These are phyloP conservation scores for Propithecus perrieri DNA, from an alignment of 2,797 vertebrate genomes.

Conservation along the genomic window DNA sequence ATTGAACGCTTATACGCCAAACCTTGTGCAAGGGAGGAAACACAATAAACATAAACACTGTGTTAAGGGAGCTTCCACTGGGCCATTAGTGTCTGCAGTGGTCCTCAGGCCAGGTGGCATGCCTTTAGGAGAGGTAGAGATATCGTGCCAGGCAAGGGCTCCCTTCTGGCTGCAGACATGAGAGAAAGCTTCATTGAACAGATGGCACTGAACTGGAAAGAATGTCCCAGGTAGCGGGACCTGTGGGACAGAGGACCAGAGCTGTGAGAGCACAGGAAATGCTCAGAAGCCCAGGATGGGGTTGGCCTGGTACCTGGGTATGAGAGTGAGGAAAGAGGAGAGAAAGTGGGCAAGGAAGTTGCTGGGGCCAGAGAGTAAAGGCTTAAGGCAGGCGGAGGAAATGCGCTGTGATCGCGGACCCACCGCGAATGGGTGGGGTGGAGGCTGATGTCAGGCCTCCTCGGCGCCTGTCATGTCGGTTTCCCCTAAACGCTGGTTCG, in stretches of 20 bases:
- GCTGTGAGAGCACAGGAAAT: background rate
- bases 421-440: background rate
- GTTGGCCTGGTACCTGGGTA: background rate
- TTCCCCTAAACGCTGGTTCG: background rate
- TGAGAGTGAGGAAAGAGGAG: background rate
- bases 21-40: background rate
- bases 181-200: background rate
- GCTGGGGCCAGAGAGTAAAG: background rate
- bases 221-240: background rate
- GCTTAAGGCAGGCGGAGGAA: background rate
- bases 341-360: background rate
- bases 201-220: background rate
- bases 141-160: background rate
- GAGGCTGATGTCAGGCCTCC: background rate
- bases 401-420: background rate
- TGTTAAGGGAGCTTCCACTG: too few species aligned
- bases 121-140: background rate
- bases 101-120: background rate
- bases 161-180: background rate
- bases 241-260: background rate
- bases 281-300: background rate
- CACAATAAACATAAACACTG: background rate
- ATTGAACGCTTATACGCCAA: background rate
- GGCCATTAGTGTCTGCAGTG: background rate
- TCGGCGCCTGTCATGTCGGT: background rate